Evolutionary conservation across 2,113 vertebrate species (phyloP).

Genomic region (Thunnus maccoyii): DNA sequence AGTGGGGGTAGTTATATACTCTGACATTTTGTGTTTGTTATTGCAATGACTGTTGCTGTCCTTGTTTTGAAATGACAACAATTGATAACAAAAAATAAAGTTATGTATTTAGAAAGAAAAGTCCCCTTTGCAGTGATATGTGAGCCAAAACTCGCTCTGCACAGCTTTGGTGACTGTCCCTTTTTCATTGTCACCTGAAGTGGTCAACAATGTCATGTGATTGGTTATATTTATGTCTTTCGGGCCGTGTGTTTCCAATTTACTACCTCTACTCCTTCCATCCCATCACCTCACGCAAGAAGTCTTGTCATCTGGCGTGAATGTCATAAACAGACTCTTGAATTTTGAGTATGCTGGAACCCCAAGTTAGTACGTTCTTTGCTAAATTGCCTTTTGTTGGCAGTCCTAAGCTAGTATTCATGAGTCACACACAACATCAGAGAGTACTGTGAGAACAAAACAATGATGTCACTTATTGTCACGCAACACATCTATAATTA

Average conservation of each 20-base stretch:
- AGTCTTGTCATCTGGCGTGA: not conserved
- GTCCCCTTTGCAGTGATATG: no score
- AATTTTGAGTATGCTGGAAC: not conserved
- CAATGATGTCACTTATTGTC: conserved; percentile 75
- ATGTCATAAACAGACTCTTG: conserved; percentile 1
- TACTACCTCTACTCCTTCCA: not conserved
- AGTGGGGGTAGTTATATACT: no score
- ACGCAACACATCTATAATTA: conserved; percentile 70
- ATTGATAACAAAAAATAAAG: no score
- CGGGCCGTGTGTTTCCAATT: conserved; percentile 1
- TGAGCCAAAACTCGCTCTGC: not conserved
- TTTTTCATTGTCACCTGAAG: not conserved
- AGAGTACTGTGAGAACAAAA: conserved; percentile 66
- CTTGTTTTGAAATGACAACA: no score
- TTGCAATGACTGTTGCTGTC: no score
- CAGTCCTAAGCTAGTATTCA: conserved; percentile 28
- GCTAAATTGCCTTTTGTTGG: not conserved
- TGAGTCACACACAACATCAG: conserved; percentile 38
- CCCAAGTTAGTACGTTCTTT: not conserved
- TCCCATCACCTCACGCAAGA: not conserved
- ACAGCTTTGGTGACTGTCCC: not conserved
- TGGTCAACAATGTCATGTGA: not conserved
- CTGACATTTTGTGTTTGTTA: no score
- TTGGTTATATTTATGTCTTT: conserved; percentile 3
- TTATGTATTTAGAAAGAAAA: no score